These are phyloP conservation scores for Dryobotodes eremita DNA, from an alignment of 2,888 invertebrate species.

Conservation along the genomic window DNA sequence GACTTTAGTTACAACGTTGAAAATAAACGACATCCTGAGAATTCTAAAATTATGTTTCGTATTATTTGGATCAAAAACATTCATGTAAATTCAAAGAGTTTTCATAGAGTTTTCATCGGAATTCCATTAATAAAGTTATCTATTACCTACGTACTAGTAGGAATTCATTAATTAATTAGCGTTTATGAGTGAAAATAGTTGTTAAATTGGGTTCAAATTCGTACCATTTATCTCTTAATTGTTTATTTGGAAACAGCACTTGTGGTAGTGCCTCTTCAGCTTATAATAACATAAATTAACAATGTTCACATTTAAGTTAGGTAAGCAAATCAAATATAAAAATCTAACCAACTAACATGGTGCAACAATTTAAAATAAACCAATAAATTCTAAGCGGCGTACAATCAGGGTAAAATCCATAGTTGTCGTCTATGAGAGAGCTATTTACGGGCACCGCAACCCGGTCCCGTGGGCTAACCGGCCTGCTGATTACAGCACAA, in stretches of 20 bases:
- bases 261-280: background rate
- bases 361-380: slow-evolving; percentile 15
- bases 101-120: background rate
- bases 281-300: background rate
- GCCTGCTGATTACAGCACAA: slow-evolving; percentile 73
- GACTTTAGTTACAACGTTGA: background rate
- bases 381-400: slow-evolving; percentile 52
- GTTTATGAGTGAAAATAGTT: background rate
- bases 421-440: slow-evolving; percentile 63
- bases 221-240: background rate
- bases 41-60: background rate
- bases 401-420: slow-evolving; percentile 54
- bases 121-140: background rate
- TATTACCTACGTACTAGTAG: background rate
- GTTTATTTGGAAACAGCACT: background rate
- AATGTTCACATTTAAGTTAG: background rate
- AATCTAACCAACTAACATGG: background rate
- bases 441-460: slow-evolving; percentile 65
- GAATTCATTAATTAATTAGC: background rate
- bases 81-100: background rate
- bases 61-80: background rate
- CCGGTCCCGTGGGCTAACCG: slow-evolving; percentile 64
- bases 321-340: background rate
- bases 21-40: background rate
- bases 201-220: background rate